Percentiles rank a stretch among this genome's conserved stretches.
Evolutionary conservation across 2,888 invertebrate species (phyloP).

Genomic region (Diarsia dahlii): DNA sequence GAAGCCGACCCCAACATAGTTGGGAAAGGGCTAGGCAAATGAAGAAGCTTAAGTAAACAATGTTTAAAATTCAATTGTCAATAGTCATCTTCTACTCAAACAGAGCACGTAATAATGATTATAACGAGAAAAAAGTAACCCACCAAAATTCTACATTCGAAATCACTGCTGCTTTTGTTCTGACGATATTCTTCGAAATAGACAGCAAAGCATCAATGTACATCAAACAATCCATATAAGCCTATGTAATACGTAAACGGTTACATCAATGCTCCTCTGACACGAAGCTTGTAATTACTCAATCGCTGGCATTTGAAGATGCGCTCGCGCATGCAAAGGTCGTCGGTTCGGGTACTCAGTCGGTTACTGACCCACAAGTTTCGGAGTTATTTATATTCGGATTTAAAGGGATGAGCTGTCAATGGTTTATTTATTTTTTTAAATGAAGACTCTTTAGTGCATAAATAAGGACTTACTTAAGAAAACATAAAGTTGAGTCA

Average conservation of each 20-base stretch:
- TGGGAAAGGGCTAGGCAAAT: too few relatives aligned
- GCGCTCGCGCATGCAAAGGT: constrained; percentile 77
- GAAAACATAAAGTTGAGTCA: neutral
- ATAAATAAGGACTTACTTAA: constrained; percentile 2
- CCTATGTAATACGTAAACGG: constrained; percentile 57
- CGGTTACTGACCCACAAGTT: constrained; percentile 78
- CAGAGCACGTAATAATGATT: constrained; percentile 28
- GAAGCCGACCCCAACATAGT: too few relatives aligned
- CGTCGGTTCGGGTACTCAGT: constrained; percentile 69
- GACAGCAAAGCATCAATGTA: neutral
- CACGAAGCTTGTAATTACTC: constrained; percentile 78
- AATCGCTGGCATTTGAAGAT: constrained; percentile 84
- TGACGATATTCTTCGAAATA: neutral
- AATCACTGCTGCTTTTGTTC: constrained; percentile 12
- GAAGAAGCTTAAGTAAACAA: constrained; percentile 12
- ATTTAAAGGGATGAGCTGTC: constrained; percentile 36
- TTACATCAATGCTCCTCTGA: constrained; percentile 63
- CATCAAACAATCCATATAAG: neutral
- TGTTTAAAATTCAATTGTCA: constrained; percentile 30
- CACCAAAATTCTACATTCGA: neutral
- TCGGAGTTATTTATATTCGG: constrained; percentile 59
- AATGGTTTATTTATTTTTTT: constrained; percentile 26
- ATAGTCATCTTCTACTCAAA: constrained; percentile 16
- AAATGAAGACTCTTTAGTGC: neutral
- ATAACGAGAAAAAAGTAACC: constrained; percentile 1